A percentile compares a stretch with the other conserved stretches of the same genome.
Evolutionary conservation across 2,113 vertebrate genomes (phyloP).

Genomic region (Isichthys henryi): DNA sequence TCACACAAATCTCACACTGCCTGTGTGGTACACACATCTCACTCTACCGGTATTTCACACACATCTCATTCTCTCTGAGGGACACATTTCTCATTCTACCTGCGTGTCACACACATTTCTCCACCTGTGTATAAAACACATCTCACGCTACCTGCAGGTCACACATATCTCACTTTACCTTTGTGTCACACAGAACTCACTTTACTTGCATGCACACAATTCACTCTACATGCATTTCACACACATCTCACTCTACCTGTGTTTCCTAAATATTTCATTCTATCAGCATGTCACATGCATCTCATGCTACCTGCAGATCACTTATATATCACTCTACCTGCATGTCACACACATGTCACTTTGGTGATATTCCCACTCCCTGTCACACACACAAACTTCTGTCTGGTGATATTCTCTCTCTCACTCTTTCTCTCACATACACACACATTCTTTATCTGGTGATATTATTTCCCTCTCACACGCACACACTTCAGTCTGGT

Average conservation of each 20-base stretch:
- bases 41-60: too few species aligned
- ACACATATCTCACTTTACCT: too few species aligned
- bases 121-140: too few species aligned
- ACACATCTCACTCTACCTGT: neutral
- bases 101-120: too few species aligned
- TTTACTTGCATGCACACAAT: too few species aligned
- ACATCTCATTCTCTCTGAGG: too few species aligned
- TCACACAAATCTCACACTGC: neutral
- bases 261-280: neutral
- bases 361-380: neutral
- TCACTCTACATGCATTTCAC: too few species aligned
- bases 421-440: neutral
- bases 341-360: neutral
- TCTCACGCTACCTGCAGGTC: too few species aligned
- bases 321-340: neutral
- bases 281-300: neutral
- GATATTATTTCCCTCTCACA: neutral
- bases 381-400: neutral
- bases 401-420: neutral
- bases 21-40: too few species aligned
- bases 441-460: neutral
- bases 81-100: neutral
- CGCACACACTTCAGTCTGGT: too few species aligned
- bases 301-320: neutral
- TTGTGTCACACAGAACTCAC: too few species aligned